Evolutionary conservation across 2,113 vertebrate species (phyloP).

Genomic region (Peromyscus californicus): DNA sequence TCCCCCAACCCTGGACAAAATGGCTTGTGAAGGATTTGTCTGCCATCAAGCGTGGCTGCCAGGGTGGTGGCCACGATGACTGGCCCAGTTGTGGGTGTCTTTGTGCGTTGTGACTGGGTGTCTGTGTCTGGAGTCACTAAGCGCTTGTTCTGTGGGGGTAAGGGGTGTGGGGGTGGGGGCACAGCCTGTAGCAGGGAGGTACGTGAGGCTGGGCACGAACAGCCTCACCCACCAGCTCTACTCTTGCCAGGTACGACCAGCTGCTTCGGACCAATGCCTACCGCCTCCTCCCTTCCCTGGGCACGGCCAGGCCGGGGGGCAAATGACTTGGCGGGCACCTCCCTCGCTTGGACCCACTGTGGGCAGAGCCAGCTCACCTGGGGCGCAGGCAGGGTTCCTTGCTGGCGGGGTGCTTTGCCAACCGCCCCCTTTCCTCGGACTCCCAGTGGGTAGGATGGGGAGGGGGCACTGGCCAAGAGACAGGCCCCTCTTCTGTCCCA

Average conservation of each 20-base stretch:
- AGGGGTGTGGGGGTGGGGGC: slow-evolving; percentile 74
- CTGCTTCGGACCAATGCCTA: slow-evolving; percentile 49
- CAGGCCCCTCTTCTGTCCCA: neutral
- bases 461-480: neutral
- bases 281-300: slow-evolving; percentile 54
- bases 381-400: slow-evolving; percentile 39
- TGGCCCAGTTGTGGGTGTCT: slow-evolving; percentile 67
- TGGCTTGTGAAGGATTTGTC: slow-evolving; percentile 58
- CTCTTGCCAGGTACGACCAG: slow-evolving; percentile 71
- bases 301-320: slow-evolving; percentile 56
- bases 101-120: slow-evolving; percentile 75
- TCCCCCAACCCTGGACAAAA: neutral
- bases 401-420: neutral
- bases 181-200: slow-evolving; percentile 69
- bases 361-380: slow-evolving; percentile 72
- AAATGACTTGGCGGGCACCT: slow-evolving; percentile 62
- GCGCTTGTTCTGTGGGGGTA: slow-evolving; percentile 75
- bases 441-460: neutral
- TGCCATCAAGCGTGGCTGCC: slow-evolving; percentile 48
- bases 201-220: slow-evolving; percentile 81
- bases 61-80: slow-evolving; percentile 25
- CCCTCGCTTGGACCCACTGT: slow-evolving; percentile 3
- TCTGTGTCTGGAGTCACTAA: slow-evolving; percentile 78
- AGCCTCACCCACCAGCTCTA: slow-evolving; percentile 68
- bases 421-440: neutral